phyloP scores from a whole-genome alignment of 2,888 invertebrate species.

The Cetonia aurata region DNA sequence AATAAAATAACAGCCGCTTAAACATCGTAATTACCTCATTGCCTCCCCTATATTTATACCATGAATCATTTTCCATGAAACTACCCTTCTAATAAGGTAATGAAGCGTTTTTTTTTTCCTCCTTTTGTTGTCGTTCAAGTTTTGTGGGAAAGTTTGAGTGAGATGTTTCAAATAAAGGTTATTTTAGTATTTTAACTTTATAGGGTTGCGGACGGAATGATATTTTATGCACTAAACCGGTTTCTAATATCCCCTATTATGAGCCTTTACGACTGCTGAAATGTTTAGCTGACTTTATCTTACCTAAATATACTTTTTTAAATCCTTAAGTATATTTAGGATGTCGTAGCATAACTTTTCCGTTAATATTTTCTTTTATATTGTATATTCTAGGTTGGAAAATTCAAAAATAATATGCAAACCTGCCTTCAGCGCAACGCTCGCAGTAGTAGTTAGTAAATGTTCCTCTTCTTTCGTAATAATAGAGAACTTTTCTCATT shows the following conservation, averaged over 20 bases:
- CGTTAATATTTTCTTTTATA: too few relatives aligned
- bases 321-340: too few relatives aligned
- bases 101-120: constrained; percentile 20
- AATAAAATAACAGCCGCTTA: constrained; percentile 28
- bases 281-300: too few relatives aligned
- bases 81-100: constrained; percentile 16
- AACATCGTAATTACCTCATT: constrained; percentile 17
- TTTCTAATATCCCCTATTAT: background rate
- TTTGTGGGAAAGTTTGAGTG: background rate
- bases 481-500: constrained; percentile 35
- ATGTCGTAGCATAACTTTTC: too few relatives aligned
- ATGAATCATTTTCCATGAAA: constrained; percentile 29
- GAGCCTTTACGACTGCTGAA: background rate
- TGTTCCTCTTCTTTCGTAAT: constrained; percentile 14
- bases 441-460: background rate
- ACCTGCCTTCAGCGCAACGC: too few relatives aligned
- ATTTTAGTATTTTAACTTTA: background rate
- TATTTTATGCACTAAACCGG: background rate
- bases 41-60: constrained; percentile 25
- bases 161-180: constrained; percentile 4
- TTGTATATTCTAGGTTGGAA: too few relatives aligned
- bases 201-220: background rate
- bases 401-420: too few relatives aligned
- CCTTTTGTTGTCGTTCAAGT: background rate
- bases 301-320: too few relatives aligned